Evolutionary conservation across 1,140 invertebrate species (phyloP).

Genomic region (Halesus radiatus): DNA sequence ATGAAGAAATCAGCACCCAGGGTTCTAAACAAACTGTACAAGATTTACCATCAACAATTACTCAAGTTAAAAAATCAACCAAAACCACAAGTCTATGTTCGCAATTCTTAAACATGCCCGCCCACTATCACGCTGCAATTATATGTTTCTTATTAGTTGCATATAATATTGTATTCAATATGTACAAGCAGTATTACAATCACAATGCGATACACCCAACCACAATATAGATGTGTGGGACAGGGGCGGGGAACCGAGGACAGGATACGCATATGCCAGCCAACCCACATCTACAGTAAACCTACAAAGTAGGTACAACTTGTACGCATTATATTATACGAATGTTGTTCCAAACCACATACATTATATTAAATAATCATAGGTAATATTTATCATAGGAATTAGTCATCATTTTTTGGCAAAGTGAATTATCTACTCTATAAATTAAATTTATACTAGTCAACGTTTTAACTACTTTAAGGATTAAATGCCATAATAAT

Average conservation of each 20-base stretch:
- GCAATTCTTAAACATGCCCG: constrained; percentile 66
- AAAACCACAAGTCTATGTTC: constrained; percentile 61
- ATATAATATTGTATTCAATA: constrained; percentile 69
- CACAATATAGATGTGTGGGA: background rate
- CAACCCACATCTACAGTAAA: too few relatives aligned
- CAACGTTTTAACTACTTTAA: constrained; percentile 9
- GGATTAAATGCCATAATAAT: constrained; percentile 29
- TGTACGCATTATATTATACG: too few relatives aligned
- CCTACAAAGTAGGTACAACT: too few relatives aligned
- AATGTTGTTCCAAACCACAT: background rate
- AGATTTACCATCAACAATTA: constrained; percentile 8
- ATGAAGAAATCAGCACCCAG: background rate
- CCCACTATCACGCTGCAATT: constrained; percentile 69
- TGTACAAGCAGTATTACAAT: constrained; percentile 62
- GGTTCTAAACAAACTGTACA: constrained; percentile 1
- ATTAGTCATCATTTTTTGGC: background rate
- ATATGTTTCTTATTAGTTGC: constrained; percentile 68
- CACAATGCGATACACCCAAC: constrained; percentile 1
- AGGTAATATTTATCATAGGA: too few relatives aligned
- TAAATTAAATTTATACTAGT: constrained; percentile 34
- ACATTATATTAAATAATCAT: too few relatives aligned
- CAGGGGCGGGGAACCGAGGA: too few relatives aligned
- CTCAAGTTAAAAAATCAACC: constrained; percentile 49
- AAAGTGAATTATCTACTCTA: constrained; percentile 20
- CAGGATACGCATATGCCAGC: too few relatives aligned